Base-by-base conservation (phyloP, 2,113 vertebrate genomes). In the Syngnathus floridae region DNA sequence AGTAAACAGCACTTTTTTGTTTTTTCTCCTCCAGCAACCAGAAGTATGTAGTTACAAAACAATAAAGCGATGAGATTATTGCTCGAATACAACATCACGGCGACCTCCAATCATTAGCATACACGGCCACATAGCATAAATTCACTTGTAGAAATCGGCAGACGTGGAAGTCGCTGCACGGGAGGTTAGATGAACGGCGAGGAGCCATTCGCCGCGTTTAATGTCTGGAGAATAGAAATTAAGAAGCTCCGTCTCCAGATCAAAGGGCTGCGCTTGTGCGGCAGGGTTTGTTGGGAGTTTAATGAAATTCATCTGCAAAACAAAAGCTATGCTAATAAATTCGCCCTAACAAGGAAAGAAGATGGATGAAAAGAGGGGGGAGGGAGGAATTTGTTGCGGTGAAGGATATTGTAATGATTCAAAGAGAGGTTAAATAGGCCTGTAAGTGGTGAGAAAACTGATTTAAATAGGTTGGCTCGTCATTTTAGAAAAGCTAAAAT, bases 251-350 rank as follows among this genome's bases (percentile, higher is more conserved):
- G 62, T 82, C 86, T 79, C 57, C 72, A 88, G 84, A 90, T 91
- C 90, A 90, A 89, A 89, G 86, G 82, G 75, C 74, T 70, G 76
- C 22, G 73, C 84, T 88, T 79, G 76, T 65, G 19, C 78, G 77
- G 78, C 82, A 81, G 86, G 79, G 90, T 90, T 89, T 90, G 80
- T 80, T 85, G 82, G 84, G 81, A 90, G 88, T 89, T 90, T 86
- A 91, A 90, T 90, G 88, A 90, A 90, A 89, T 92, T 88, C 88
- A 84, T 81, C 74, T 84, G 59, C 82, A 86, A 87, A 90, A 87
- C 82, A 86, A 88, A 87, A 88, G 79, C 82, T 83, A 86, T 86
- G 80, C 81, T 88, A 91, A 91, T 88, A 88, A 82, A 82, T 77
- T 85, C 77, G 78, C 67, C 81, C 74, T 82, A 89, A 88, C 77